A percentile compares a stretch with the other conserved stretches of the same genome.
Evolutionary conservation across 2,113 vertebrate genomes (phyloP).

Genomic region (Elgaria multicarinata): DNA sequence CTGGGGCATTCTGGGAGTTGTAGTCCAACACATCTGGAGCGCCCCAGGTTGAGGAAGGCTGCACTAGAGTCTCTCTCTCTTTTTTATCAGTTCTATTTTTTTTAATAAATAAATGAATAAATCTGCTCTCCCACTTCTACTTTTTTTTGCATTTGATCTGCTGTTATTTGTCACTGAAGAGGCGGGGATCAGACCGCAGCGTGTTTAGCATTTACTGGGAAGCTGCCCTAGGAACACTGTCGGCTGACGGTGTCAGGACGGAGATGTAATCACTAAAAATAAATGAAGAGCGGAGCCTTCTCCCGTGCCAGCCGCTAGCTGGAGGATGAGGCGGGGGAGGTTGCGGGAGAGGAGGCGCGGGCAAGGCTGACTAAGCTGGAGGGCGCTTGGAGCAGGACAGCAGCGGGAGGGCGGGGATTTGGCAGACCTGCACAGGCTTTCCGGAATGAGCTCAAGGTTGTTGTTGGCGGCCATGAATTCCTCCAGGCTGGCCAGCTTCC

Average conservation of each 20-base stretch:
- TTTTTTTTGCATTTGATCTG: background rate
- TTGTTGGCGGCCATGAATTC: conserved; percentile 99
- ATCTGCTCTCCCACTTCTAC: background rate
- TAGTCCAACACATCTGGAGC: no score
- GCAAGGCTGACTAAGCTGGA: background rate
- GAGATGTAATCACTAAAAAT: no score
- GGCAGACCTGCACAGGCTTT: conserved; percentile 93
- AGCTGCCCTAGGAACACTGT: background rate
- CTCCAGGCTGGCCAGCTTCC: conserved; percentile 89
- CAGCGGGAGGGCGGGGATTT: background rate
- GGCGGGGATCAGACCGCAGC: background rate
- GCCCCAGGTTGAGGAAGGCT: no score
- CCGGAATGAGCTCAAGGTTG: conserved; percentile 95
- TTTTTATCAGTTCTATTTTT: no score
- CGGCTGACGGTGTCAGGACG: background rate
- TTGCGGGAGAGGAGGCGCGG: background rate
- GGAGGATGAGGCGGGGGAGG: background rate
- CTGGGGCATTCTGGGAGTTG: no score
- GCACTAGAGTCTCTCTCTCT: no score
- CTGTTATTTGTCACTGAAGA: background rate
- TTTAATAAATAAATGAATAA: no score
- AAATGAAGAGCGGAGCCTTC: no score
- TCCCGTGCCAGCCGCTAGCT: background rate
- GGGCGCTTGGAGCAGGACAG: rapidly evolving
- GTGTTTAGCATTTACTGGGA: background rate